Evolutionary conservation across 2,888 invertebrate species (phyloP).

Genomic region (Athetis lepigone): DNA sequence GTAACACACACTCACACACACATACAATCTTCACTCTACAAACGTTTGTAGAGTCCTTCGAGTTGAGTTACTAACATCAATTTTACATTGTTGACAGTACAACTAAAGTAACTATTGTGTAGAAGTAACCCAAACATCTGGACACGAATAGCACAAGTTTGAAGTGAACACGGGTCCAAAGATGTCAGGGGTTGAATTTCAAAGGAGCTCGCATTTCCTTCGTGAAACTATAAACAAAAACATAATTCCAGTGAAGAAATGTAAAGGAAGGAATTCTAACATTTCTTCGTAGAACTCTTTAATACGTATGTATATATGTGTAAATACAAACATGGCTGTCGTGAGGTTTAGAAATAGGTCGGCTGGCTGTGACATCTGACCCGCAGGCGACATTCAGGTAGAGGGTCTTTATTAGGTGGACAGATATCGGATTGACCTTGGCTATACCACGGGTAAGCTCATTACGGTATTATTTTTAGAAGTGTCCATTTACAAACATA

Average conservation of each 20-base stretch:
- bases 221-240: conserved; percentile 46
- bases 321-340: conserved; percentile 2
- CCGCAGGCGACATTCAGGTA: conserved; percentile 36
- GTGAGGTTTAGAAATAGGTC: conserved; percentile 33
- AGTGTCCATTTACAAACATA: not conserved
- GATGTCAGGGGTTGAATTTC: conserved; percentile 72
- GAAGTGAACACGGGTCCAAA: conserved; percentile 69
- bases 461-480: conserved; percentile 29
- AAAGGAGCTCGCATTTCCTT: conserved; percentile 67
- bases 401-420: conserved; percentile 15
- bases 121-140: conserved; percentile 61
- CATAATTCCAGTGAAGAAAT: conserved; percentile 43
- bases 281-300: conserved; percentile 10
- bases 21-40: conserved; percentile 5
- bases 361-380: conserved; percentile 23
- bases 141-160: conserved; percentile 72
- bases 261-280: conserved; percentile 19
- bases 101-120: conserved; percentile 37
- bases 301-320: conserved; percentile 7
- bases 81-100: conserved; percentile 28
- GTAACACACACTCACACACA: not conserved
- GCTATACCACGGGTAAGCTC: conserved; percentile 14
- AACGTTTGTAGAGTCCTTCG: conserved; percentile 5
- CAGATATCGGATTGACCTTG: conserved; percentile 14
- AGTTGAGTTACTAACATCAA: conserved; percentile 16